Evolutionary conservation across 2,888 invertebrate species (phyloP).

Genomic region (Catocala sponsa): DNA sequence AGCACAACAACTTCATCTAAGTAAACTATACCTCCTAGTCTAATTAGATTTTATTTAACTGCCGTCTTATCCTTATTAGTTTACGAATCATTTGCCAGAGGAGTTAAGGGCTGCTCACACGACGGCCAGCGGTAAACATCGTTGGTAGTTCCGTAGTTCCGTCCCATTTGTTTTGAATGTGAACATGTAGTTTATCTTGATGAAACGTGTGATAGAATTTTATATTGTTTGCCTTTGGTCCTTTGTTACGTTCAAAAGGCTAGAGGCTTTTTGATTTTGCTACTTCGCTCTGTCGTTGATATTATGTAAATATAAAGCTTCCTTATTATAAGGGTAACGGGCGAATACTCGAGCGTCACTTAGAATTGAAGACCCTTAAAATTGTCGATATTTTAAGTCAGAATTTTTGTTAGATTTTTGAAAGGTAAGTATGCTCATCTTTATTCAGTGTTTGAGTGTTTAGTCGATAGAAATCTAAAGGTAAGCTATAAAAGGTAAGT

Average conservation of each 20-base stretch:
- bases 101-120: conserved; percentile 17
- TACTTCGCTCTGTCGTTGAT: background rate
- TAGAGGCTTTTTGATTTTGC: conserved; percentile 2
- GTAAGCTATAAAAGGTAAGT: too few relatives aligned
- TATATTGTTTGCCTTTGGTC: conserved; percentile 18
- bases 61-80: conserved; percentile 17
- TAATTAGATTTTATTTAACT: conserved; percentile 46
- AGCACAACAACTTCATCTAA: conserved; percentile 2
- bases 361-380: too few relatives aligned
- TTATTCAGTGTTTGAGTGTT: too few relatives aligned
- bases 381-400: too few relatives aligned
- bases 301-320: too few relatives aligned
- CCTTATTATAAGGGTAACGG: too few relatives aligned
- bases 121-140: conserved; percentile 12
- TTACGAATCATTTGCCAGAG: conserved; percentile 23
- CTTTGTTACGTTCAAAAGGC: conserved; percentile 11
- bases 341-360: too few relatives aligned
- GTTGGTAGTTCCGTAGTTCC: conserved; percentile 18
- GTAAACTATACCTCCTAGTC: conserved; percentile 18
- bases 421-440: too few relatives aligned
- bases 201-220: conserved; percentile 23
- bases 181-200: conserved; percentile 25
- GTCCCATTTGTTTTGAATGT: conserved; percentile 24
- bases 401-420: too few relatives aligned
- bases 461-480: too few relatives aligned